Base-by-base conservation (phyloP, 2,888 invertebrate genomes). In the Bhutanitis thaidina region DNA sequence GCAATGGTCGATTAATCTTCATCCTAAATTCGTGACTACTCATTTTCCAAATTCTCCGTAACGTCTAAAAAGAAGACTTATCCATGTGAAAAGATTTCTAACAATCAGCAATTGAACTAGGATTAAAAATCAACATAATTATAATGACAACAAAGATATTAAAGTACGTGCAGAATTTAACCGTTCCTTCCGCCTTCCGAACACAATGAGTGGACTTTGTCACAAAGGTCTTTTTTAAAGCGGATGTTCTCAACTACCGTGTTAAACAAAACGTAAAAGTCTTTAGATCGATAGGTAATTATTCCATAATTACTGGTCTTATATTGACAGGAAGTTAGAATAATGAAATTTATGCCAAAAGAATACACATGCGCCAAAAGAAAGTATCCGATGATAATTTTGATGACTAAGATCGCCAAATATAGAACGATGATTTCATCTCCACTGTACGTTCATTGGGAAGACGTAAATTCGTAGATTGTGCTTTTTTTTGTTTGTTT, bases 341-440 rank as follows among this genome's bases (percentile, higher is more conserved):
- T n/a, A n/a, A n/a, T 20, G 20, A 7, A 34, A 10, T 34, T 12
- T 12, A 34, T 34, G 3, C 7, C 1, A 12, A 12, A 34, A 29
- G 10, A 12, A 25, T 38, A 16, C 39, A 38, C 2, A 3, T 45
- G 3, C 30, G 16, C 27, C 40, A 32, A 46, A 45, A 51, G 45
- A 51, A 51, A 29, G 40, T 34, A 32, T 25, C 32, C 16, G 16
- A 51, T n/a, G n/a, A n/a, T 34, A n/a, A 40, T 35, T 36, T 12
- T 14, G 29, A 30, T 51, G 51, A 51, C 35, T 51, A 51, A 51
- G 36, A 39, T 16, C 15, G 13, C 45, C 30, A 51, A 51, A 46
- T 40, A 51, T 51, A 46, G 45, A 51, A 41, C 45, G 40, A 40
- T 46, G 51, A 51, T 51, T 51, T 51, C 51, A 51, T 36, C 30